These are phyloP conservation scores for Chiloscyllium punctatum DNA, from an alignment of 2,797 vertebrate species.

Conservation along the genomic window DNA sequence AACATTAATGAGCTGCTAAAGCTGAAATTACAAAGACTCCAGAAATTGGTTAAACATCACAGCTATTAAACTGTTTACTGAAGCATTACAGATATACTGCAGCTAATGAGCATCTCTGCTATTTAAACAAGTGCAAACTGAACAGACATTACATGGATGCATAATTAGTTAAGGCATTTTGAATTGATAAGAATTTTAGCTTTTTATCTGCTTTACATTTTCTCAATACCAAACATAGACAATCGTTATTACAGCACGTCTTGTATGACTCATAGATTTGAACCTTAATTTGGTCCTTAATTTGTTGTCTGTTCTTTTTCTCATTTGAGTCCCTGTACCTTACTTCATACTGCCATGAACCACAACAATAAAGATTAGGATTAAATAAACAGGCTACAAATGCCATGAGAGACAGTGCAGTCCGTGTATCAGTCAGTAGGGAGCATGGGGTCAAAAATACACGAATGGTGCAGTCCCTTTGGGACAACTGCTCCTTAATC, in stretches of 20 bases:
- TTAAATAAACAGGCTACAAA: background rate
- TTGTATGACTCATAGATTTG: background rate
- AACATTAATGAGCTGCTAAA: conserved; percentile 72
- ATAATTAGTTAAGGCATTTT: conserved; percentile 61
- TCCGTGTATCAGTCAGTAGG: background rate
- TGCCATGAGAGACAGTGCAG: background rate
- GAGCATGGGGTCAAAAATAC: background rate
- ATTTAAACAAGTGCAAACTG: conserved; percentile 76
- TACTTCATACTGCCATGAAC: background rate
- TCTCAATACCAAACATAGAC: background rate
- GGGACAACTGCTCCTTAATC: background rate
- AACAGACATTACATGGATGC: conserved; percentile 70
- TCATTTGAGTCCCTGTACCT: background rate
- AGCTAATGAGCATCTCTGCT: conserved; percentile 71
- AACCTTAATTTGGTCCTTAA: background rate
- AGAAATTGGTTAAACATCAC: conserved; percentile 72
- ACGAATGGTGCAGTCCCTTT: background rate
- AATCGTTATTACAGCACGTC: background rate
- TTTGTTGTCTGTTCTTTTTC: background rate
- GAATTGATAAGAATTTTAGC: conserved; percentile 55
- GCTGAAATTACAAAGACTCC: conserved; percentile 69
- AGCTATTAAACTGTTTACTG: conserved; percentile 75
- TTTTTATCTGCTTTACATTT: conserved; percentile 50
- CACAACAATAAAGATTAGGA: background rate
- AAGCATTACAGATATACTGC: conserved; percentile 71